Conservation (phyloP, 35 echinoderm and acorn worm genomes). For the Ophioderma brevispina region DNA sequence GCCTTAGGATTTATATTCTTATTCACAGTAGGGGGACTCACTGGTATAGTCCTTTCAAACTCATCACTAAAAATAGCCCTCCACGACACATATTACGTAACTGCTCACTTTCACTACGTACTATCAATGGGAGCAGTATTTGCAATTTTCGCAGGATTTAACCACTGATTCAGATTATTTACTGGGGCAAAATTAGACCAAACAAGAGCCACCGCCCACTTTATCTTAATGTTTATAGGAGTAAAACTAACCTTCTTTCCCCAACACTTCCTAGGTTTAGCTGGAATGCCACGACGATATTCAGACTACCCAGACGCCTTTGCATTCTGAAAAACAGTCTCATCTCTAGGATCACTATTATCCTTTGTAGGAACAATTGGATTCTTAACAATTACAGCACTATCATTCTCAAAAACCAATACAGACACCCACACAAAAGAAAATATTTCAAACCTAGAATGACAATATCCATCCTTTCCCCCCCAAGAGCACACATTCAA, state of each 20-base stretch:
- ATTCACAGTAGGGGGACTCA: constrained; percentile 84
- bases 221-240: constrained; percentile 76
- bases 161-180: constrained; percentile 68
- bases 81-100: constrained; percentile 89
- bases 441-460: constrained; percentile 26
- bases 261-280: constrained; percentile 79
- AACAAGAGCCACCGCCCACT: constrained; percentile 59
- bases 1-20: constrained; percentile 74
- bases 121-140: constrained; percentile 84
- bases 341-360: constrained; percentile 54
- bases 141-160: constrained; percentile 82
- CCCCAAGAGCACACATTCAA: constrained; percentile 81
- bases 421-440: constrained; percentile 9
- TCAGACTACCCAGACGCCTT: constrained; percentile 85
- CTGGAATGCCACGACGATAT: constrained; percentile 88
- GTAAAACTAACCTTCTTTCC: constrained; percentile 89
- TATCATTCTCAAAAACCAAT: constrained; percentile 48
- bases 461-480: constrained; percentile 65
- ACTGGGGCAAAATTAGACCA: constrained; percentile 53
- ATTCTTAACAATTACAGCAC: constrained; percentile 65
- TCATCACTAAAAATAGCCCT: constrained; percentile 65
- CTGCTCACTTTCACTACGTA: constrained; percentile 86
- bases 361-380: constrained; percentile 57
- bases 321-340: constrained; percentile 69
- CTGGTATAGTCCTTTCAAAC: constrained; percentile 69